phyloP scores from a whole-genome alignment of 2,888 invertebrate genomes.

The Mythimna pallens region DNA sequence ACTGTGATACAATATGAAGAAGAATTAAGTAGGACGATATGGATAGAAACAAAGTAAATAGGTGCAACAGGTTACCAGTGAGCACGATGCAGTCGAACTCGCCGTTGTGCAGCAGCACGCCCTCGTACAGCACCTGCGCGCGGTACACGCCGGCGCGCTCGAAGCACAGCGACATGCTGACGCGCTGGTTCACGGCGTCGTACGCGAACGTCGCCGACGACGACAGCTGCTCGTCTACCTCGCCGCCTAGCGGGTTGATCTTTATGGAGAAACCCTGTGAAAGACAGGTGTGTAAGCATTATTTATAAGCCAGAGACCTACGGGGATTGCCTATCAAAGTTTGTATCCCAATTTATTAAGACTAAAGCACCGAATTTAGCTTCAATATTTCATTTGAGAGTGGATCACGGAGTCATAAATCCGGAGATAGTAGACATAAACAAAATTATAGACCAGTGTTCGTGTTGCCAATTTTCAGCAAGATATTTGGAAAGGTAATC shows the following conservation, averaged over 20 bases:
- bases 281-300: too few species aligned
- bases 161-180: conserved; percentile 94
- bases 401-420: not conserved
- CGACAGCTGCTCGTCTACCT: conserved; percentile 89
- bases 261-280: conserved; percentile 92
- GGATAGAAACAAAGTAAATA: not conserved
- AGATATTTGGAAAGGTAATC: too few species aligned
- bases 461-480: too few species aligned
- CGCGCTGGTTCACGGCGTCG: conserved; percentile 94
- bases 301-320: too few species aligned
- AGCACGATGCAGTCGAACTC: conserved; percentile 98
- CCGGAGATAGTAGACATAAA: too few species aligned
- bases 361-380: not conserved
- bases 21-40: too few species aligned
- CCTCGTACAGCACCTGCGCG: conserved; percentile 94
- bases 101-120: conserved; percentile 95
- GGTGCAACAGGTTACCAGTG: conserved; percentile 91
- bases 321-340: too few species aligned
- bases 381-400: not conserved
- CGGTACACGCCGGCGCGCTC: conserved; percentile 95
- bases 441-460: too few species aligned
- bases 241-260: conserved; percentile 91
- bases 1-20: too few species aligned
- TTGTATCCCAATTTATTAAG: not conserved
- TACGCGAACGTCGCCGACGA: conserved; percentile 92